Base-by-base conservation (phyloP, 2,797 vertebrate species). In the Sparus aurata region DNA sequence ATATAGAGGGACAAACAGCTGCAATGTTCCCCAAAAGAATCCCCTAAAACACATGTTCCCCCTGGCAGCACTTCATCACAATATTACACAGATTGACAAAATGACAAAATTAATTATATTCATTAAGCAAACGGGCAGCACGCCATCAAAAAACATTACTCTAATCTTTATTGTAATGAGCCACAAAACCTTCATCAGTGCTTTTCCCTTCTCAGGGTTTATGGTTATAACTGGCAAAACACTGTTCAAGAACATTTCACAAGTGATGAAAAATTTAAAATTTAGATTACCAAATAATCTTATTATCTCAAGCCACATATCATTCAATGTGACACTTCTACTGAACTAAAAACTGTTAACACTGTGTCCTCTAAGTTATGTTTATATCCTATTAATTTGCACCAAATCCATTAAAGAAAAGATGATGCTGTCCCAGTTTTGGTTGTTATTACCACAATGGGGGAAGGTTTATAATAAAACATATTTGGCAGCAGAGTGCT, bases 31-130 rank as follows among this genome's bases (percentile, higher is more conserved):
- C 8, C 25, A 62, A 22, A 65, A 59, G 15, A 0, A 69, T 38
- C 1, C 22, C 16, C 16, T 20, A 20, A 25, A 4, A 75, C 53
- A 30, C 1, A 18, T 22, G 5, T 46, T 54, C 23, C 13, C 3
- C 22, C 75, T 57, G 53, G 41, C 58, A 68, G 53, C 67, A 34
- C 34, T 63, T 53, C 20, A 62, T 18, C 50, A 27, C 27, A 47
- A 18, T 60, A 20, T 60, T 30, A 62, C 43, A 25, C 16, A 25
- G 0, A 12, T n/a, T 27, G 53, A 20, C 52, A 22, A 60, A 65
- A 68, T 61, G 22, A 45, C 34, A 34, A n/a, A 50, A 49, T 67
- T 15, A 49, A 57, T 67, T 55, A 52, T 17, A 30, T 67, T 58
- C 12, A 69, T 12, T 7, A 77, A 50, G 57, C 43, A 61, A 27